phyloP scores from a whole-genome alignment of 2,797 vertebrate genomes.

The Silurus lanzhouensis region DNA sequence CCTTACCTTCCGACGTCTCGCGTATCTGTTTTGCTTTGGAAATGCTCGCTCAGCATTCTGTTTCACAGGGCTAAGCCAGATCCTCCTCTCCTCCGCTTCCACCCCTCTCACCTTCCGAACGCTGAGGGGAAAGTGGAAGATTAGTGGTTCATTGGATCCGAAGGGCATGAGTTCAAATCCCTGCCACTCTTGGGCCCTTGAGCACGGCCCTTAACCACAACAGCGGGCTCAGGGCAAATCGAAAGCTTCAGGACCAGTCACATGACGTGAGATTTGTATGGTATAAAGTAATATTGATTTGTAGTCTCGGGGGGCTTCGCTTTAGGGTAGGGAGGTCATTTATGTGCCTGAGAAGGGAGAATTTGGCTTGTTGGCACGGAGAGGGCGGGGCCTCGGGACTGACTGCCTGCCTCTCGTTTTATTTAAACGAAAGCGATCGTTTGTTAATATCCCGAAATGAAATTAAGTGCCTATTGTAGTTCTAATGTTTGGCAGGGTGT shows the following conservation, averaged over 20 bases:
- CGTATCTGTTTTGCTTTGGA: slow-evolving; percentile 48
- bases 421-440: slow-evolving; percentile 2
- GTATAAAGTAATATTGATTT: background rate
- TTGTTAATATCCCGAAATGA: slow-evolving; percentile 6
- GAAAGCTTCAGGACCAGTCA: slow-evolving; percentile 28
- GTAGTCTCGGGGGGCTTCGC: background rate
- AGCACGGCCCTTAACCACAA: background rate
- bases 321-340: background rate
- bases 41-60: slow-evolving; percentile 24
- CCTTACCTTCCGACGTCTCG: slow-evolving; percentile 36
- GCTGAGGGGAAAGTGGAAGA: no score
- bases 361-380: background rate
- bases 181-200: no score
- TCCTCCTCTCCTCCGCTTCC: slow-evolving; percentile 19
- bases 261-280: background rate
- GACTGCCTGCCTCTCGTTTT: background rate
- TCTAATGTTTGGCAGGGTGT: slow-evolving; percentile 4
- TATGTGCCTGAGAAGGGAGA: background rate
- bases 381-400: background rate
- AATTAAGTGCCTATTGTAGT: slow-evolving; percentile 13
- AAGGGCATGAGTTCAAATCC: no score
- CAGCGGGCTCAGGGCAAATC: slow-evolving; percentile 62
- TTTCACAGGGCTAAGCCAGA: slow-evolving; percentile 41
- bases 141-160: no score
- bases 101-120: slow-evolving; percentile 42